A percentile compares a stretch with the other conserved stretches of the same genome.
Evolutionary conservation across 1,140 invertebrate genomes (phyloP).

Genomic region (Heliconius congener): DNA sequence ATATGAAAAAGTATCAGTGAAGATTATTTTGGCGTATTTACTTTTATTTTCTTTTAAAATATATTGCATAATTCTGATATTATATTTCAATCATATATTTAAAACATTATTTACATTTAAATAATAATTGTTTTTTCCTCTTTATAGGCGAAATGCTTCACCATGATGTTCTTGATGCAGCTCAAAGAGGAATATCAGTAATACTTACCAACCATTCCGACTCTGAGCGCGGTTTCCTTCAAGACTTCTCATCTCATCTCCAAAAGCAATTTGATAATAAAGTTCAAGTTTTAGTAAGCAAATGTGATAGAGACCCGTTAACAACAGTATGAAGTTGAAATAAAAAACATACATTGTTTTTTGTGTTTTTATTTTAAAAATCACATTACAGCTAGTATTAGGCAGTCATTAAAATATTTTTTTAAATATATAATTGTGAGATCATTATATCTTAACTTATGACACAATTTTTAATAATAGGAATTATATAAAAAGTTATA

Average conservation of each 20-base stretch:
- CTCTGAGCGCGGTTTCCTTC: conserved; percentile 94
- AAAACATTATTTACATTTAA: not conserved
- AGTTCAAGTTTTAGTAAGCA: conserved; percentile 87
- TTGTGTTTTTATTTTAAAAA: conserved; percentile 14
- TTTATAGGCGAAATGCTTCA: conserved; percentile 94
- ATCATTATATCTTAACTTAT: conserved; percentile 47
- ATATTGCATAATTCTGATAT: too few relatives aligned
- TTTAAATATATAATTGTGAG: conserved; percentile 46
- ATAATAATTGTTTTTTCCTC: conserved; percentile 27
- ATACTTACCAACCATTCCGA: conserved; percentile 97
- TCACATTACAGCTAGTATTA: conserved; percentile 47
- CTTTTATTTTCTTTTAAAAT: too few relatives aligned
- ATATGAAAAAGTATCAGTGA: too few relatives aligned
- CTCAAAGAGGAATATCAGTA: conserved; percentile 88
- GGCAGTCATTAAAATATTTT: conserved; percentile 12
- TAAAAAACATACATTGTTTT: not conserved
- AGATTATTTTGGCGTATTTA: too few relatives aligned
- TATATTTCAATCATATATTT: too few relatives aligned
- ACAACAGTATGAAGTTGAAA: conserved; percentile 67
- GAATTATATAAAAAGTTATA: conserved; percentile 16
- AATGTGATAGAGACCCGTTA: conserved; percentile 88
- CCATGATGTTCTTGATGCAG: conserved; percentile 95
- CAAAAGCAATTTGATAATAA: conserved; percentile 78
- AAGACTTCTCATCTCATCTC: conserved; percentile 82
- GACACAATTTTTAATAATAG: conserved; percentile 14